Evolutionary conservation across 2,797 vertebrate species (phyloP).

Genomic region (Falco naumanni): DNA sequence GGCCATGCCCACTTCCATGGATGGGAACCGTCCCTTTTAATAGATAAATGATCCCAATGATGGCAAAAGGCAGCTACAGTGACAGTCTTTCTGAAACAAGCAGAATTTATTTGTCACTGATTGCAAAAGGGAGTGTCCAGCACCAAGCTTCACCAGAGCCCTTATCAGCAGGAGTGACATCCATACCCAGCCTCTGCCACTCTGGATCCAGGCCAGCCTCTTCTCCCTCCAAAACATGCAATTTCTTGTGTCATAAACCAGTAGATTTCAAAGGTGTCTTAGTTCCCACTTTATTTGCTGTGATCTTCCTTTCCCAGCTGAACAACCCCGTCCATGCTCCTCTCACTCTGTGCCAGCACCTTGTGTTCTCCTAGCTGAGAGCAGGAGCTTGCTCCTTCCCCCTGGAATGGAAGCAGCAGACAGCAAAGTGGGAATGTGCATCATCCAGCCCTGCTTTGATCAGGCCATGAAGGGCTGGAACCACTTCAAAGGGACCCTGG

Average conservation of each 20-base stretch:
- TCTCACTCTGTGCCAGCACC: not conserved
- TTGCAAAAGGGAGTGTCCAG: not conserved
- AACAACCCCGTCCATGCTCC: not conserved
- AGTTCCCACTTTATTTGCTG: not conserved
- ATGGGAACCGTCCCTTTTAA: not conserved
- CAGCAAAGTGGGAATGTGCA: fast-evolving
- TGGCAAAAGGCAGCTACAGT: not conserved
- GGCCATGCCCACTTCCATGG: not conserved
- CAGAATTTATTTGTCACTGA: not conserved
- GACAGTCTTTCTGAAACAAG: not conserved
- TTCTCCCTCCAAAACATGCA: fast-evolving
- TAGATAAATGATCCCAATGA: fast-evolving
- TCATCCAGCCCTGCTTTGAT: not conserved
- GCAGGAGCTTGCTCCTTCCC: not conserved
- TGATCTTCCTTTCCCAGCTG: not conserved
- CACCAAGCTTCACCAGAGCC: not conserved
- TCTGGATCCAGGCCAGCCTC: conserved; percentile 21
- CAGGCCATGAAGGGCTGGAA: not conserved
- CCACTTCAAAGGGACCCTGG: not conserved
- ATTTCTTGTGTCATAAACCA: not conserved
- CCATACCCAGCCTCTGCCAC: not conserved
- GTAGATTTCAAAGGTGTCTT: not conserved
- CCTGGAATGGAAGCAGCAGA: not conserved
- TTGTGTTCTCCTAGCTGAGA: not conserved
- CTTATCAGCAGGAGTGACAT: conserved; percentile 36